Evolutionary conservation across 2,888 invertebrate species (phyloP).

Genomic region (Noctua janthina): DNA sequence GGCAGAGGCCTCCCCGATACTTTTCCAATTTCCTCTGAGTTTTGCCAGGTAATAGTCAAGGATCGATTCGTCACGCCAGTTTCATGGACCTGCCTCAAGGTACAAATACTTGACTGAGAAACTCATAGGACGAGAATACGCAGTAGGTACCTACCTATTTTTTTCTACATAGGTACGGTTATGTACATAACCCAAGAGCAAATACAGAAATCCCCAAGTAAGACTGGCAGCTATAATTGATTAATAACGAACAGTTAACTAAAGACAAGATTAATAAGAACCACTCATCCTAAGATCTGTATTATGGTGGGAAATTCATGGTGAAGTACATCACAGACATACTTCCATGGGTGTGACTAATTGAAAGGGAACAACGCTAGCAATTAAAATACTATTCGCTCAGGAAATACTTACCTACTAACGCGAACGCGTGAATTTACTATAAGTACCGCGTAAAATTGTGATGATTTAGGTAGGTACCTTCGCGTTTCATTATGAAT

Average conservation of each 20-base stretch:
- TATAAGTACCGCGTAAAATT: conserved; percentile 9
- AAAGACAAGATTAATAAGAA: conserved; percentile 23
- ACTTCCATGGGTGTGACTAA: not conserved
- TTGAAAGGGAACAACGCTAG: conserved; percentile 6
- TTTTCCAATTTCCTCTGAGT: not conserved
- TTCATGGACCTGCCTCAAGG: not conserved
- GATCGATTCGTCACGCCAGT: not conserved
- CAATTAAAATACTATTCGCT: conserved; percentile 32
- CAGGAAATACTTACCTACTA: conserved; percentile 6
- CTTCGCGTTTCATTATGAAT: not conserved
- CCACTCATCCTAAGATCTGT: conserved; percentile 6
- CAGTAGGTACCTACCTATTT: not conserved
- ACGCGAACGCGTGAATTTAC: conserved; percentile 7
- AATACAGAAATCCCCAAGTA: conserved; percentile 16
- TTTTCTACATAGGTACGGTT: not conserved
- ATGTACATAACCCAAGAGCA: not conserved
- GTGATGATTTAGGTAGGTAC: not conserved
- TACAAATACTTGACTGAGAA: not conserved
- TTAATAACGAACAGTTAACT: conserved; percentile 20
- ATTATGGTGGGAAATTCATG: conserved; percentile 11
- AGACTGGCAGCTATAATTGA: conserved; percentile 40
- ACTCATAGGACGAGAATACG: not conserved
- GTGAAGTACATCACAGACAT: not conserved
- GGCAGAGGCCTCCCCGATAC: not conserved
- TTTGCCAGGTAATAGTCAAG: not conserved